Percentiles rank a stretch among this genome's conserved stretches.
Conservation (phyloP, 2,113 vertebrate species). For the Panurus biarmicus region DNA sequence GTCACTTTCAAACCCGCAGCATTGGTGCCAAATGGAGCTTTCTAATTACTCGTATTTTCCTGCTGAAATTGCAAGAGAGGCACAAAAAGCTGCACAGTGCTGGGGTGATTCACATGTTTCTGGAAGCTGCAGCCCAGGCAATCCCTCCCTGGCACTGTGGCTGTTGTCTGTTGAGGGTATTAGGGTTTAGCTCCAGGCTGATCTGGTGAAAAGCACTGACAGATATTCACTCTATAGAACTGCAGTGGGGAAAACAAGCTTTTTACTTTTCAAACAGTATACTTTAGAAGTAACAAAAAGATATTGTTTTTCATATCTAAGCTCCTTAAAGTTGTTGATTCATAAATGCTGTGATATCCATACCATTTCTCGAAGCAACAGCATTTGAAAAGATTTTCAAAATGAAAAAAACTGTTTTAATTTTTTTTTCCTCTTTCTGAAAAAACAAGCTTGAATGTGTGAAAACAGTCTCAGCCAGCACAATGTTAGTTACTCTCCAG, state of each 20-base stretch:
- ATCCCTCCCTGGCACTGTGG: constrained; percentile 27
- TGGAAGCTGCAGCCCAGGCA: constrained; percentile 52
- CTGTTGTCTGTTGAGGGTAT: constrained; percentile 6
- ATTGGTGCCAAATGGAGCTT: constrained; percentile 55
- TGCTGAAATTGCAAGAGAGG: constrained; percentile 59
- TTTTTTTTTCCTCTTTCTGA: neutral
- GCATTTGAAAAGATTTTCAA: neutral
- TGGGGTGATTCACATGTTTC: constrained; percentile 48
- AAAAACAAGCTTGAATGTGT: neutral
- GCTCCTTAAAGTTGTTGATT: neutral
- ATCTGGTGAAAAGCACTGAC: neutral
- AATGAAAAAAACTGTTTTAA: neutral
- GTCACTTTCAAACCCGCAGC: constrained; percentile 52
- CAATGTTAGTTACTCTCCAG: neutral
- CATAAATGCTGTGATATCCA: neutral
- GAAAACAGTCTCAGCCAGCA: neutral
- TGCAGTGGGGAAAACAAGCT: neutral
- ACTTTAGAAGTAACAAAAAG: neutral
- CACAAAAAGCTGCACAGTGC: constrained; percentile 54
- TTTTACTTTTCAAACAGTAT: neutral
- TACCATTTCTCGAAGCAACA: neutral
- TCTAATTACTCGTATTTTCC: constrained; percentile 58
- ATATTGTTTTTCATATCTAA: neutral
- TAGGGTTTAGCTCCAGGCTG: neutral
- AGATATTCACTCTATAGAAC: neutral